These are phyloP conservation scores for Poecilia velifera DNA, from an alignment of 2,797 vertebrate genomes.

Conservation along the genomic window DNA sequence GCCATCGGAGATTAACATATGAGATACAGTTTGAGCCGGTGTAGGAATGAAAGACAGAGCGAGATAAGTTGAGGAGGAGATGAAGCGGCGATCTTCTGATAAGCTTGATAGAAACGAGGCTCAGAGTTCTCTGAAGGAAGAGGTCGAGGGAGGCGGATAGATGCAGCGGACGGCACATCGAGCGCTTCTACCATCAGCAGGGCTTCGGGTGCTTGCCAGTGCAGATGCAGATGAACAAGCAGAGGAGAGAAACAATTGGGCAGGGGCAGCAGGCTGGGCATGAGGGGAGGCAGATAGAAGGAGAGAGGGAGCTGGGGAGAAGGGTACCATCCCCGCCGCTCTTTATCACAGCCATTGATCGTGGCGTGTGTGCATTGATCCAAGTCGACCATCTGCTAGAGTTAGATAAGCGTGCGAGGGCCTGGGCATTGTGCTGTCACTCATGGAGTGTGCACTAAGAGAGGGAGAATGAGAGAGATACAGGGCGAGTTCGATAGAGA, in stretches of 20 bases:
- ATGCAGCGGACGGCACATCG: slow-evolving; percentile 60
- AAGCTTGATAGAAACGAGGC: slow-evolving; percentile 77
- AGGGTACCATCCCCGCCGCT: slow-evolving; percentile 97
- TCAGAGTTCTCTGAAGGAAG: slow-evolving; percentile 71
- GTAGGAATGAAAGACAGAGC: slow-evolving; percentile 65
- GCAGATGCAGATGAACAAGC: slow-evolving; percentile 79
- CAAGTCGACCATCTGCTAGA: slow-evolving; percentile 99
- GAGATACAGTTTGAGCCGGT: slow-evolving; percentile 64
- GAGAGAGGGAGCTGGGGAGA: slow-evolving; percentile 77
- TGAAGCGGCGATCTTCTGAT: slow-evolving; percentile 79
- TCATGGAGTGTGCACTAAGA: slow-evolving; percentile 87
- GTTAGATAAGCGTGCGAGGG: slow-evolving; percentile 99
- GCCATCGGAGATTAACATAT: slow-evolving; percentile 74
- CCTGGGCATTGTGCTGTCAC: slow-evolving; percentile 99
- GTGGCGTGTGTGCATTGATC: slow-evolving; percentile 99
- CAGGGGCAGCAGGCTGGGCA: slow-evolving; percentile 79
- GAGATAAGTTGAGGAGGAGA: slow-evolving; percentile 75
- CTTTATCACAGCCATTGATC: slow-evolving; percentile 99
- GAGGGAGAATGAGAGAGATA: slow-evolving; percentile 76
- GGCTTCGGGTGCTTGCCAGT: slow-evolving; percentile 74
- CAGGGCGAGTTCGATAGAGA: slow-evolving; percentile 74
- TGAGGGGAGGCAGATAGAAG: slow-evolving; percentile 79
- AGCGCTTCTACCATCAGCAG: slow-evolving; percentile 67
- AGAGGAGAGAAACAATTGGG: slow-evolving; percentile 81
- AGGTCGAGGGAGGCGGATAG: slow-evolving; percentile 67